These are phyloP conservation scores for Podarcis raffonei DNA, from an alignment of 2,113 vertebrate genomes.

Conservation along the genomic window DNA sequence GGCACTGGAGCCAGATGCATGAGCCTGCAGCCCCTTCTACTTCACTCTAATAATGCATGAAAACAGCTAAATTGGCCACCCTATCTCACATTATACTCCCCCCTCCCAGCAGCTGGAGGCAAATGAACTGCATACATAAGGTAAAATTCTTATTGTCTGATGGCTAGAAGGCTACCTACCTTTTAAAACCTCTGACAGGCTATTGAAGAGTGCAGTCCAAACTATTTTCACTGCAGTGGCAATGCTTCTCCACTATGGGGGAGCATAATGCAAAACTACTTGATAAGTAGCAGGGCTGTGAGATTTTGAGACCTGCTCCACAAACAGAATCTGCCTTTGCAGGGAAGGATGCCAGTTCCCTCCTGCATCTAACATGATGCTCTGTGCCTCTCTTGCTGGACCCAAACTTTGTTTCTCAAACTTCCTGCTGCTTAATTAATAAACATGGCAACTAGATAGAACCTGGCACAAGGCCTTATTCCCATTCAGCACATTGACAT, in stretches of 20 bases:
- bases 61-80: not conserved
- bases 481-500: constrained; percentile 58
- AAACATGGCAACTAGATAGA: constrained; percentile 59
- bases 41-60: not conserved
- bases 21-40: not conserved
- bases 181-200: constrained; percentile 34
- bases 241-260: constrained; percentile 14
- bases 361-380: constrained; percentile 6
- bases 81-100: not conserved
- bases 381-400: constrained; percentile 13
- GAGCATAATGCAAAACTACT: constrained; percentile 54
- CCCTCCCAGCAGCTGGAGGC: constrained; percentile 13
- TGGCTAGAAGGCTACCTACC: constrained; percentile 9
- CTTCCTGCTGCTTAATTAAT: constrained; percentile 72
- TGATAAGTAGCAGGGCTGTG: accelerated
- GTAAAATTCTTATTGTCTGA: constrained; percentile 40
- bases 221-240: constrained; percentile 9
- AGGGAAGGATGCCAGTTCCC: constrained; percentile 27
- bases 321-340: not conserved
- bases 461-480: constrained; percentile 62
- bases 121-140: constrained; percentile 32
- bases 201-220: not conserved
- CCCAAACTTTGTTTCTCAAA: constrained; percentile 59
- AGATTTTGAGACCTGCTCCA: not conserved
- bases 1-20: not conserved